Conservation (phyloP, 2,888 invertebrate species). For the Eristalis intricaria region DNA sequence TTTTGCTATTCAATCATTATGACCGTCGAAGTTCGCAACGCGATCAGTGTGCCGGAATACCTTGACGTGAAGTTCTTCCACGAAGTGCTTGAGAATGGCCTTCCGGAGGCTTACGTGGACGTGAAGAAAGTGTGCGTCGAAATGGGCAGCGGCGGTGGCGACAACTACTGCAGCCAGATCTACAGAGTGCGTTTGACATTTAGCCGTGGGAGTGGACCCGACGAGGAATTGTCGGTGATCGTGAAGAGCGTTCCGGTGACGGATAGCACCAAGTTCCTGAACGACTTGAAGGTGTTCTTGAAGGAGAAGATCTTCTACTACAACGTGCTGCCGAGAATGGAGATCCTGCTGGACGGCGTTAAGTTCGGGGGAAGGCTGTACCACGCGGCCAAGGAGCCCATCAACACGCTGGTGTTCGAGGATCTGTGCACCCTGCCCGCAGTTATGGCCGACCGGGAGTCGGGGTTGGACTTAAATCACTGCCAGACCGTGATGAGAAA, state of each 20-base stretch:
- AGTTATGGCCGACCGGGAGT: slow-evolving; percentile 81
- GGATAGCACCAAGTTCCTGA: slow-evolving; percentile 73
- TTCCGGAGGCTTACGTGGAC: slow-evolving; percentile 32
- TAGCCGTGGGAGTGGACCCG: slow-evolving; percentile 1
- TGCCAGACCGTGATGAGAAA: slow-evolving; percentile 81
- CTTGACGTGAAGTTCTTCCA: slow-evolving; percentile 68
- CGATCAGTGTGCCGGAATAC: slow-evolving; percentile 48
- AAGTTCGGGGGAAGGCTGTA: slow-evolving; percentile 67
- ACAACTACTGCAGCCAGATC: slow-evolving; percentile 74
- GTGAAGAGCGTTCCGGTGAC: slow-evolving; percentile 73
- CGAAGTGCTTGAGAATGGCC: slow-evolving; percentile 70
- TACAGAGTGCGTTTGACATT: slow-evolving; percentile 71
- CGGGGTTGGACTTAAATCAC: slow-evolving; percentile 82
- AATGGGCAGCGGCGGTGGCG: slow-evolving; percentile 72
- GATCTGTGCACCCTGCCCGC: slow-evolving; percentile 82
- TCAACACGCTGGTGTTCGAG: slow-evolving; percentile 74
- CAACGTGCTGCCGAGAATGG: slow-evolving; percentile 77
- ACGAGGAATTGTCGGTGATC: slow-evolving; percentile 65
- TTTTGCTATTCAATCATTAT: slow-evolving; percentile 17
- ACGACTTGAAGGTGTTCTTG: slow-evolving; percentile 78
- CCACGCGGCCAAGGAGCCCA: slow-evolving; percentile 60
- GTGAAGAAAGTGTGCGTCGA: slow-evolving; percentile 59
- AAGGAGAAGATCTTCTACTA: slow-evolving; percentile 79
- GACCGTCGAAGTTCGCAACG: slow-evolving; percentile 61
- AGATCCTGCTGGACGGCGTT: slow-evolving; percentile 75